Evolutionary conservation across 2,888 invertebrate genomes (phyloP).

Genomic region (Caenorhabditis doughertyi): DNA sequence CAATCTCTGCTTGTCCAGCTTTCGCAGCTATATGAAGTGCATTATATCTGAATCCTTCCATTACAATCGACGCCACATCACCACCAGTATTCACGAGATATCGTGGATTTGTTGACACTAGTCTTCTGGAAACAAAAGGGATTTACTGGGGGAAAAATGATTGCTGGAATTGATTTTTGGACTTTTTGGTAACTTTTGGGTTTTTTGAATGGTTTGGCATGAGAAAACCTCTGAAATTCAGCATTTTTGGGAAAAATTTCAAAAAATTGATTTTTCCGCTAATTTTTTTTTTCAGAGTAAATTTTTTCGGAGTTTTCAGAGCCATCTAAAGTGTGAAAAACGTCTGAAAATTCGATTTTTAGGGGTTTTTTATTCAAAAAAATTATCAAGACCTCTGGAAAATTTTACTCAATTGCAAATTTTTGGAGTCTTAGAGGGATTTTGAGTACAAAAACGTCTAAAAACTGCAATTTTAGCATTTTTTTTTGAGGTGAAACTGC

Average conservation of each 20-base stretch:
- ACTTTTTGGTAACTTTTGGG: no score
- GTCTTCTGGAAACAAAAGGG: conserved; percentile 36
- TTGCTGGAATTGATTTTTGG: no score
- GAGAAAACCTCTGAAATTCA: background rate
- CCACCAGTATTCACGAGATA: conserved; percentile 71
- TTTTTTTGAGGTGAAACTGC: no score
- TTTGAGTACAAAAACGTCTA: no score
- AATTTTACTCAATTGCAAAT: no score
- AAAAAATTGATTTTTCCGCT: background rate
- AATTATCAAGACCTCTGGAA: no score
- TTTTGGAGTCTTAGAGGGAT: no score
- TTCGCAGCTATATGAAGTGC: conserved; percentile 72
- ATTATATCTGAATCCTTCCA: conserved; percentile 74
- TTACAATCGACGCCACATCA: conserved; percentile 70
- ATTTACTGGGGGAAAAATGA: background rate
- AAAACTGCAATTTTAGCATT: no score
- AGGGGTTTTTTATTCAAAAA: background rate
- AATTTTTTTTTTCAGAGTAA: background rate
- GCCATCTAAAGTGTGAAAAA: no score
- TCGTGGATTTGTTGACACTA: conserved; percentile 68
- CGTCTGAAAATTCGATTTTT: background rate
- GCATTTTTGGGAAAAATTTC: background rate
- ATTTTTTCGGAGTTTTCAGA: no score
- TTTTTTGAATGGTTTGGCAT: no score
- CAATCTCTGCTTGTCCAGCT: conserved; percentile 53